These are phyloP conservation scores for zebrafish (Danio rerio) DNA, from an alignment of 2,113 vertebrate genomes.

Conservation along the genomic window GRCz12tu NC_133189.1:49706001-49706500, in stretches of 20 bases:
- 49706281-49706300: background rate
- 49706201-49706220: conserved; percentile 64
- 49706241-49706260: conserved; percentile 9
- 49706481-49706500: too few relatives aligned
- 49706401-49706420: too few relatives aligned
- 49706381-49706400: too few relatives aligned
- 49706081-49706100: conserved; percentile 64
- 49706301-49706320: background rate
- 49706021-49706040: conserved; percentile 28
- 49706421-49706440: too few relatives aligned
- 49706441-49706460: too few relatives aligned
- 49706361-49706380: too few relatives aligned
- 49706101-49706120: conserved; percentile 66
- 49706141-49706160: conserved; percentile 69
- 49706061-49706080: conserved; percentile 36
- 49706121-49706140: conserved; percentile 67
- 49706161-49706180: conserved; percentile 70
- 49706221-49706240: conserved; percentile 31
- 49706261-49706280: background rate
- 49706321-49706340: background rate
- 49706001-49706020: conserved; percentile 10
- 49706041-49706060: conserved; percentile 37
- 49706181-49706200: conserved; percentile 54
- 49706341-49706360: background rate
- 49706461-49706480: too few relatives aligned